phyloP scores from a whole-genome alignment of 2,888 invertebrate genomes.

The Dermolepida albohirtum region DNA sequence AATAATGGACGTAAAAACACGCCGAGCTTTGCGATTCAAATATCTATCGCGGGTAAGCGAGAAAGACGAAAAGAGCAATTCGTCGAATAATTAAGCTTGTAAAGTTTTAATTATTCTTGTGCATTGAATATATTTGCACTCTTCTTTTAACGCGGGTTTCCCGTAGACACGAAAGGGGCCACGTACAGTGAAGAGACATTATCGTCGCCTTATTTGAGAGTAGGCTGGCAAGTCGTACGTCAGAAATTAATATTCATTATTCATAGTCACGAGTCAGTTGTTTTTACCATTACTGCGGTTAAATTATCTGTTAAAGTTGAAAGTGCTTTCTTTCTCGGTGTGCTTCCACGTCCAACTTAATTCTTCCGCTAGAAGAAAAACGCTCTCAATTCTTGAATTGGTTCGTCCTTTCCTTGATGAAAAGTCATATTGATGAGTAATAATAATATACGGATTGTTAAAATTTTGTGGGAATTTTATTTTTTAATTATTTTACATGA shows the following conservation, averaged over 20 bases:
- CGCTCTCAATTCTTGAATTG: no score
- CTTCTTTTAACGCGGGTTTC: constrained; percentile 13
- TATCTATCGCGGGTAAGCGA: constrained; percentile 15
- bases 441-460: no score
- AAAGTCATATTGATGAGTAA: no score
- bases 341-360: constrained; percentile 9
- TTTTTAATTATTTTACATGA: no score
- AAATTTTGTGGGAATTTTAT: no score
- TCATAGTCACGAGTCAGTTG: constrained; percentile 40
- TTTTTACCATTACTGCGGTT: constrained; percentile 38
- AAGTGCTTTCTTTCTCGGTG: not conserved
- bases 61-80: constrained; percentile 16
- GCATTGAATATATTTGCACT: constrained; percentile 5
- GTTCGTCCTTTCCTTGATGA: no score
- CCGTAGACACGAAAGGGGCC: constrained; percentile 19
- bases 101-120: constrained; percentile 40
- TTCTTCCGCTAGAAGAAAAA: constrained; percentile 1
- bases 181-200: constrained; percentile 28
- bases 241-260: constrained; percentile 43
- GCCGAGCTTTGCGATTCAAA: constrained; percentile 17
- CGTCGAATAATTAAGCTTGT: constrained; percentile 39
- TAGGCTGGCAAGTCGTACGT: constrained; percentile 26
- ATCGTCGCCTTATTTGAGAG: constrained; percentile 35
- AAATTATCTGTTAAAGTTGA: constrained; percentile 35
- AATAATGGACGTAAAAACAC: constrained; percentile 9